phyloP scores from a whole-genome alignment of 1,140 invertebrate genomes.

The Varroa destructor region DNA sequence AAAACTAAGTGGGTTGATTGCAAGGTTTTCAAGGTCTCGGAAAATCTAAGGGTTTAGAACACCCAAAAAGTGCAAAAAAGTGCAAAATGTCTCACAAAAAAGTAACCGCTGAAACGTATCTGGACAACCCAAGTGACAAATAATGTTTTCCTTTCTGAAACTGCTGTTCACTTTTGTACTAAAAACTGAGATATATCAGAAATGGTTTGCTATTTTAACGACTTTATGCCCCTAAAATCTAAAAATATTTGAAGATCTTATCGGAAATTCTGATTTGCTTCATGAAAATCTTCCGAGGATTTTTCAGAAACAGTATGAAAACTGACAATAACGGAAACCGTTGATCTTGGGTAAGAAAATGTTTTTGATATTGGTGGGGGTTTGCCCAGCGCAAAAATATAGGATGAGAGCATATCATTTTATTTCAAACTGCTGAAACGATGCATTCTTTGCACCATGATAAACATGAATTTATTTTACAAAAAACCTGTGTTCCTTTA shows the following conservation, averaged over 20 bases:
- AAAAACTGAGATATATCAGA: neutral
- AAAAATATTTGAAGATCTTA: slow-evolving; percentile 2
- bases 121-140: no score
- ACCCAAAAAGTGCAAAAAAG: no score
- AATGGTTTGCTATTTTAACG: neutral
- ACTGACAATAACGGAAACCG: neutral
- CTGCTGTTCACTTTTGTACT: neutral
- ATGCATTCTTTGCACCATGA: no score
- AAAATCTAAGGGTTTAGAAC: no score
- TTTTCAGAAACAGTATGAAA: neutral
- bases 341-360: neutral
- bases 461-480: no score
- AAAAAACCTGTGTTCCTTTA: no score
- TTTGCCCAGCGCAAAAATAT: neutral
- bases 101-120: no score
- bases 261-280: neutral
- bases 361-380: neutral
- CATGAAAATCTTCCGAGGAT: neutral
- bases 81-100: no score
- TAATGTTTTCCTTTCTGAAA: no score
- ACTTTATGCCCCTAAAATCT: slow-evolving; percentile 3
- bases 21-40: no score
- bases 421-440: neutral
- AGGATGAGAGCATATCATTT: neutral
- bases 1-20: no score